Percentiles rank a stretch among this genome's conserved stretches.
Conservation (phyloP, 2,113 vertebrate genomes). For the Cettia cetti region DNA sequence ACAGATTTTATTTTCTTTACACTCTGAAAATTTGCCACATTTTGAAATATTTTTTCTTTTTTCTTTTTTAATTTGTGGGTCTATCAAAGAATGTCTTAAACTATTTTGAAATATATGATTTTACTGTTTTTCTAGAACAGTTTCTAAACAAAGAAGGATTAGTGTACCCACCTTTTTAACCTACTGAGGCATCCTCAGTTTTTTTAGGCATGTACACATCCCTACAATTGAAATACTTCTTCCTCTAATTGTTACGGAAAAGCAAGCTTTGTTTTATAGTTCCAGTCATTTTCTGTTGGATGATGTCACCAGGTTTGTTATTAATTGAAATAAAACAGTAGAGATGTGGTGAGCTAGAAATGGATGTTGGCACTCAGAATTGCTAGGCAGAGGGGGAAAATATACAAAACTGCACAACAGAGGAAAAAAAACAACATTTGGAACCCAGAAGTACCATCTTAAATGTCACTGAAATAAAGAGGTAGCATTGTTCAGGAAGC, state of each 20-base stretch:
- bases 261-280: neutral
- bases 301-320: neutral
- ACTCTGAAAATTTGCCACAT: neutral
- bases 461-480: neutral
- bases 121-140: neutral
- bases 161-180: neutral
- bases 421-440: neutral
- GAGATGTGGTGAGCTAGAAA: neutral
- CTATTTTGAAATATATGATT: neutral
- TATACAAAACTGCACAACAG: neutral
- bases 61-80: neutral
- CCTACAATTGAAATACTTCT: neutral
- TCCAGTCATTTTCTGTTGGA: neutral
- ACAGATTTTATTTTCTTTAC: neutral
- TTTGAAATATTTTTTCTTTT: neutral
- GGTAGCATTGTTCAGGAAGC: neutral
- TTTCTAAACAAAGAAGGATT: neutral
- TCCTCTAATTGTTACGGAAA: neutral
- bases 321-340: neutral
- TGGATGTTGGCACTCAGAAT: neutral
- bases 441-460: neutral
- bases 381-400: neutral
- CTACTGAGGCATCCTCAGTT: neutral
- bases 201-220: neutral
- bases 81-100: neutral